Percentiles rank a stretch among this genome's conserved stretches.
These are phyloP conservation scores for Oligia strigilis DNA, from an alignment of 2,888 invertebrate species.

Conservation along the genomic window DNA sequence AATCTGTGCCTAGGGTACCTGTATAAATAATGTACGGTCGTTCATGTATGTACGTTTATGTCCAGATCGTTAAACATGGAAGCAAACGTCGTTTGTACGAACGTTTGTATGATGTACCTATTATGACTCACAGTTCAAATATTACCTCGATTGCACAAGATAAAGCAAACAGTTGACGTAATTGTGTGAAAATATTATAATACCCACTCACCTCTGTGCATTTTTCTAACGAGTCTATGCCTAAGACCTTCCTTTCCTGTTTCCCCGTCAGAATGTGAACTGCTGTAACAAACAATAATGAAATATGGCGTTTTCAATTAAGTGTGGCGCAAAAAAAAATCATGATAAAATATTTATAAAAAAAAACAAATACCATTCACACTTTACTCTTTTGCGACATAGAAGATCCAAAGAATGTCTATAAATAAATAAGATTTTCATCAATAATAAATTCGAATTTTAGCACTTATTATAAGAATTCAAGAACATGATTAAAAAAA, in stretches of 20 bases:
- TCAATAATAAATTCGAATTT: neutral
- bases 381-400: slow-evolving; percentile 9
- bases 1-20: neutral
- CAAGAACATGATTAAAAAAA: neutral
- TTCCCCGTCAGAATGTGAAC: slow-evolving; percentile 81
- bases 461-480: neutral
- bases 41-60: neutral
- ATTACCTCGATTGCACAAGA: slow-evolving; percentile 37
- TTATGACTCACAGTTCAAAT: neutral
- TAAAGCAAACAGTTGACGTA: slow-evolving; percentile 32
- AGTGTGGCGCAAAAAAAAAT: neutral
- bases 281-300: slow-evolving; percentile 68
- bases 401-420: slow-evolving; percentile 11
- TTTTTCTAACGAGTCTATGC: slow-evolving; percentile 86
- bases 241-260: slow-evolving; percentile 85
- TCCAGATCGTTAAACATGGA: neutral
- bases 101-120: too few relatives aligned
- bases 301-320: neutral
- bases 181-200: slow-evolving; percentile 34
- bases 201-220: slow-evolving; percentile 84
- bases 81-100: neutral
- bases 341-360: neutral
- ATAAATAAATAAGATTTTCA: slow-evolving; percentile 14
- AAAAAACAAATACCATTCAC: slow-evolving; percentile 20
- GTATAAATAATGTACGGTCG: slow-evolving; percentile 8